Evolutionary conservation across 2,797 vertebrate genomes (phyloP), one percentile per base, ranked within the genome.

Genomic region (Synaphobranchus kaupii): DNA sequence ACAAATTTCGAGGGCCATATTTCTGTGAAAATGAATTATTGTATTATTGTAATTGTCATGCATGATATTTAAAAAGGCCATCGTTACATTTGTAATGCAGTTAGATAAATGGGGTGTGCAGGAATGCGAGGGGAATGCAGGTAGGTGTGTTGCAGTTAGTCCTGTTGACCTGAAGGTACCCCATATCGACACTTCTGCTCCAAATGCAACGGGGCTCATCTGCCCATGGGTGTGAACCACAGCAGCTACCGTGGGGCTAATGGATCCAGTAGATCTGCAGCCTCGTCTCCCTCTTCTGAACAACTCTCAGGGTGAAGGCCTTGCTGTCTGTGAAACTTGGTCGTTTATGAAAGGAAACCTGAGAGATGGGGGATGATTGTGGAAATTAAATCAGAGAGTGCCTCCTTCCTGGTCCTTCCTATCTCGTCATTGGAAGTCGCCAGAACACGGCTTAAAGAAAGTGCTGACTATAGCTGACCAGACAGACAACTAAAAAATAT

Each of bases 31-130:
- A 31, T 28, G 5, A 39, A 6, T 20, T 17, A 39, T 22, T 66
- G 63, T 66, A 28, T 66, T 66, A 66, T 44, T 44, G 73, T 44
- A 78, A 22, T 17, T 47, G 44, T 4, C 13, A 34, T 54, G 84
- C 52, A 31, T 87, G 86, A 82, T 84, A 84, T 84, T 84, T 84
- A 6, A 50, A 83, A 86, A 66, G 78, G 78, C 78, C 52, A n/a
- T 5, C 12, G 10, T 22, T 83, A 47, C 50, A 66, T 83, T 60
- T 66, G 34, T 52, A 68, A 87, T 68, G 58, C 34, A 34, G 47
- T 12, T 63, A 47, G 12, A 58, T 83, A 15, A 83, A 68, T 83
- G 28, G 60, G 9, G 9, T 50, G 39, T 50, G 28, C 2, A 71
- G 86, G 66, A 63, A 63, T 63, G 60, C 44, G 15, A 25, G 15